These are phyloP conservation scores for Alosa sapidissima DNA, from an alignment of 2,797 vertebrate species.

Conservation along the genomic window DNA sequence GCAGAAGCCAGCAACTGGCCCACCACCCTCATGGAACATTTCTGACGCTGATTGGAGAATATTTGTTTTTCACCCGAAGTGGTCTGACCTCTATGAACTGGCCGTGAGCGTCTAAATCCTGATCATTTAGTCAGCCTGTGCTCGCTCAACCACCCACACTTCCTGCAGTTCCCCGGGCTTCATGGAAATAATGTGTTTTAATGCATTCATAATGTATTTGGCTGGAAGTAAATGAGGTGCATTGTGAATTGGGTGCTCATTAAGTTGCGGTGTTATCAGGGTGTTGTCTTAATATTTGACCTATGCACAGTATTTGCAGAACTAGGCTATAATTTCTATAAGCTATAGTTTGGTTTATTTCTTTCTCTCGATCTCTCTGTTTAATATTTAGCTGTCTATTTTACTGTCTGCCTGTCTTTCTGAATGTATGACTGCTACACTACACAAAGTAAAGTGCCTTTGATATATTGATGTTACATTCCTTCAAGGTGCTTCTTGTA, in stretches of 20 bases:
- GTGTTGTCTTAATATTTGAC: background rate
- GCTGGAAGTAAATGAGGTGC: background rate
- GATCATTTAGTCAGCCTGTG: slow-evolving; percentile 1
- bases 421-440: background rate
- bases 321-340: background rate
- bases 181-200: background rate
- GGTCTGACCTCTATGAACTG: slow-evolving; percentile 27
- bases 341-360: too few species aligned
- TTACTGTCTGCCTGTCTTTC: background rate
- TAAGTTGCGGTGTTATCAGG: background rate
- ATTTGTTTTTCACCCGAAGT: slow-evolving; percentile 11
- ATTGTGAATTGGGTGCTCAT: background rate
- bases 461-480: slow-evolving; percentile 9
- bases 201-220: background rate
- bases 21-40: background rate
- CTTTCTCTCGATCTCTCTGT: background rate
- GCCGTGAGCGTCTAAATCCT: slow-evolving; percentile 27
- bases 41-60: background rate
- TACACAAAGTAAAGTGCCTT: background rate
- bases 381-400: background rate
- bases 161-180: background rate
- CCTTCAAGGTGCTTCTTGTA: background rate
- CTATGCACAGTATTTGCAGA: background rate
- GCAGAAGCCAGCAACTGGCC: background rate
- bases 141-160: background rate